Evolutionary conservation across 2,113 vertebrate species (phyloP).

Genomic region (Dipodomys merriami): DNA sequence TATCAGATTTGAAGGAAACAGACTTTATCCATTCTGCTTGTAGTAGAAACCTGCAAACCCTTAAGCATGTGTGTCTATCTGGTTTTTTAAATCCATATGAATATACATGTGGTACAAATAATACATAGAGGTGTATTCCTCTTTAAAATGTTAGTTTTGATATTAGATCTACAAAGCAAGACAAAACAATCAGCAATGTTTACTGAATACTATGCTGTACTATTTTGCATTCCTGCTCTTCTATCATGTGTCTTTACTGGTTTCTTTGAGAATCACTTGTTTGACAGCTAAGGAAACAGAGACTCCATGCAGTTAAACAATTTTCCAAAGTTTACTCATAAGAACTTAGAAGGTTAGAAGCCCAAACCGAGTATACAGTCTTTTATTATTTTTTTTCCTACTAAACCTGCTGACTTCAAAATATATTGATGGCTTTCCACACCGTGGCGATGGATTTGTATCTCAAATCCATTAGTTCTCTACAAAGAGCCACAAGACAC

Average conservation of each 20-base stretch:
- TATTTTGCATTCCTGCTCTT: not conserved
- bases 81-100: not conserved
- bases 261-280: not conserved
- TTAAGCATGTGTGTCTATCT: too few relatives aligned
- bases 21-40: not conserved
- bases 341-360: constrained; percentile 21
- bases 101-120: not conserved
- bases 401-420: constrained; percentile 50
- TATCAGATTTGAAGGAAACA: not conserved
- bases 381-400: constrained; percentile 17
- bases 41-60: not conserved
- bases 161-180: not conserved
- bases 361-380: not conserved
- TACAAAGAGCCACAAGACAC: constrained; percentile 36
- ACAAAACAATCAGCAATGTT: not conserved
- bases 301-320: not conserved
- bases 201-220: not conserved
- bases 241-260: not conserved
- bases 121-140: not conserved
- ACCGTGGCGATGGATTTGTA: not conserved
- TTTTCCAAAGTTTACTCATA: constrained; percentile 40
- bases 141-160: constrained; percentile 7
- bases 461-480: constrained; percentile 56
- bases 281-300: constrained; percentile 26
- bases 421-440: constrained; percentile 42